phyloP scores from a whole-genome alignment of 2,113 vertebrate species.

The Petromus typicus region DNA sequence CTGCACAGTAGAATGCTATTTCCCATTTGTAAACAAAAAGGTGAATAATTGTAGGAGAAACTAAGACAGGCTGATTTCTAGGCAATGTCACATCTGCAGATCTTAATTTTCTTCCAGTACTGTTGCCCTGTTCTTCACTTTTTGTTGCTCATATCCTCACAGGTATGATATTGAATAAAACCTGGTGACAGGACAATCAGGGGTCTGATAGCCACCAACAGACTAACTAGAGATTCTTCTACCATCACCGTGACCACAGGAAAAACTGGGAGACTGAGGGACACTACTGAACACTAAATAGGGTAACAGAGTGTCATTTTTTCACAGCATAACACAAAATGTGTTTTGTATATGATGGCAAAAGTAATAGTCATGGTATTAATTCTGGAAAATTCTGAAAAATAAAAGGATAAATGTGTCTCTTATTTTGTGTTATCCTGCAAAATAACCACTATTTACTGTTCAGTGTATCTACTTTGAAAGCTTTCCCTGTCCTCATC shows the following conservation, averaged over 20 bases:
- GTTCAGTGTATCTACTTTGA: neutral
- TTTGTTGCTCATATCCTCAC: neutral
- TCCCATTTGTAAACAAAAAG: conserved; percentile 77
- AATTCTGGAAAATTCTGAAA: neutral
- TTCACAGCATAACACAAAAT: neutral
- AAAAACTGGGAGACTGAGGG: neutral
- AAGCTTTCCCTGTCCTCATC: too few species aligned
- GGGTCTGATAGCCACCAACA: neutral
- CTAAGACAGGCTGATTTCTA: conserved; percentile 45
- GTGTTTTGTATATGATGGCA: neutral
- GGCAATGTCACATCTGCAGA: conserved; percentile 51
- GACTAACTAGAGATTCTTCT: neutral
- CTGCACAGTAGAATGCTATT: conserved; percentile 61
- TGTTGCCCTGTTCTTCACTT: neutral
- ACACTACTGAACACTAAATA: too few species aligned
- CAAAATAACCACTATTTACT: neutral
- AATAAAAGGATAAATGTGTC: neutral
- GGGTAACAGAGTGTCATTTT: rapidly evolving
- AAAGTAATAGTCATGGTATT: neutral
- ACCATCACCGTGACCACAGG: rapidly evolving
- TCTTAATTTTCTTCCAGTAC: conserved; percentile 66
- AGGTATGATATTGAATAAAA: neutral
- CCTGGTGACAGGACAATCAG: neutral
- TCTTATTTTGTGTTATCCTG: neutral
- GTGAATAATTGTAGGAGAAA: conserved; percentile 76